phyloP scores from a whole-genome alignment of 2,888 invertebrate species.

The Girardia tigrina region DNA sequence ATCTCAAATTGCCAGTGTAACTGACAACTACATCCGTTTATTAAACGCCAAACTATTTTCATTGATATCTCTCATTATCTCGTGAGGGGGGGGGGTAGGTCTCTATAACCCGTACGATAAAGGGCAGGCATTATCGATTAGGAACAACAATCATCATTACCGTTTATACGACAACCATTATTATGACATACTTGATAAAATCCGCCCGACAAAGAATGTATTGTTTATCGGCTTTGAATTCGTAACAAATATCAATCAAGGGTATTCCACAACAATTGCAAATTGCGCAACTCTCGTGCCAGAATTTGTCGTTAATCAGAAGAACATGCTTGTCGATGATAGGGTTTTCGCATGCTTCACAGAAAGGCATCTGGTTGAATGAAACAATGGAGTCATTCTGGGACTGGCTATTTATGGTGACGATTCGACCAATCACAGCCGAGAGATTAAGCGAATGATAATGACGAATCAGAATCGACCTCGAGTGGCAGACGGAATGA shows the following conservation, averaged over 20 bases:
- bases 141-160: background rate
- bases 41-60: constrained; percentile 9
- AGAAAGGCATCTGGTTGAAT: background rate
- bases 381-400: background rate
- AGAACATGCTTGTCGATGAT: constrained; percentile 2
- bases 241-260: constrained; percentile 9
- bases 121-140: background rate
- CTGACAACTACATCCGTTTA: constrained; percentile 18
- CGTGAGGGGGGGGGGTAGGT: too few species aligned
- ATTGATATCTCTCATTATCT: constrained; percentile 2
- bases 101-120: too few species aligned
- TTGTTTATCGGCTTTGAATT: constrained; percentile 13
- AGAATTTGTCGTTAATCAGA: background rate
- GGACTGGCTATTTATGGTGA: background rate
- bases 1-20: background rate
- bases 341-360: constrained; percentile 8
- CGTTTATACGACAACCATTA: background rate
- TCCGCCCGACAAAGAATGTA: background rate
- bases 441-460: background rate
- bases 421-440: background rate
- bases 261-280: constrained; percentile 12
- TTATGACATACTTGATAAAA: background rate
- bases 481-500: too few species aligned
- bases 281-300: constrained; percentile 9
- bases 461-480: background rate